Evolutionary conservation across 2,888 invertebrate species (phyloP), one percentile per base, ranked within the genome.

Genomic region (Ectemnius cavifrons): DNA sequence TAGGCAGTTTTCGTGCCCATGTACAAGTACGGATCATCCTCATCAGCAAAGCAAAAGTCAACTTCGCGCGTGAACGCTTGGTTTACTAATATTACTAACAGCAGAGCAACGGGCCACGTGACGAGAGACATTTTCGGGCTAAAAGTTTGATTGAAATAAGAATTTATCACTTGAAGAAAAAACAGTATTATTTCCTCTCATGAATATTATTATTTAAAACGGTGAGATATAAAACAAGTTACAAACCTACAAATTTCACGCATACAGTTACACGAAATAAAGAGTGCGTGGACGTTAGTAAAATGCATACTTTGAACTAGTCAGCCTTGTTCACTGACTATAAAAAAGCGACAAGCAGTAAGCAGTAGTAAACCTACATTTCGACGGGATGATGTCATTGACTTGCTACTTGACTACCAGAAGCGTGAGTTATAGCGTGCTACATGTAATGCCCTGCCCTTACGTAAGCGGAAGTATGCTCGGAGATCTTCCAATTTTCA

Each of bases 1-100:
- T 97, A 97, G 0, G 96, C 94, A 0, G 96, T 96, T 91, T 95
- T 96, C 4, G 95, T 93, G 11, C 93, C 94, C 87, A 95, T 95
- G 66, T 94, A 92, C 16, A 94, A 88, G 85, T 95, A 95, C 0
- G 95, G 95, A 70, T 94, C 92, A 23, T 92, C 92, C 73, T 94
- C 93, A 0, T 91, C 91, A 0, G 92, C 91, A 75, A 94, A 93
- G 86, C 95, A 95, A 81, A 91, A 92, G 18, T 93, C 93, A 13
- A 79, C 69, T 23, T 89, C 85, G 37, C 89, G 86, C 2, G 83
- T 78, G 23, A 71, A 60, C 57, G 77, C 83, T n/a, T 73, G 64
- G 46, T 65, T 69, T 57, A 78, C 23, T 46, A 77, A 46, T 6
- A 65, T 20, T 14, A 66, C n/a, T 56, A 79, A 3, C 16, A 82